Conservation (phyloP, 2,888 invertebrate species). For the Beris chalybata region DNA sequence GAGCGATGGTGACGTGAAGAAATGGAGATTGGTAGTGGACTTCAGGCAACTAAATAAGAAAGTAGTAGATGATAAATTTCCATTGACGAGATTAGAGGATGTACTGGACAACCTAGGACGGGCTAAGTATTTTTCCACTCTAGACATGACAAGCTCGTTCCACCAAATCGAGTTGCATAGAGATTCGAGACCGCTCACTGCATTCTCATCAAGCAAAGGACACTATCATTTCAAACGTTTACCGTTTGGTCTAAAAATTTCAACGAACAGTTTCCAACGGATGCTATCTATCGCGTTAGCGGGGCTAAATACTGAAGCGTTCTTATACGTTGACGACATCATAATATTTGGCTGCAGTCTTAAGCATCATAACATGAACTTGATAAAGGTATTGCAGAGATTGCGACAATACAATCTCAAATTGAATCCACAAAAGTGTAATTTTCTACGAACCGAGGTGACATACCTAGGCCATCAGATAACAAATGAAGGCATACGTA, state of each 20-base stretch:
- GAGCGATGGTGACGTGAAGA: slow-evolving; percentile 14
- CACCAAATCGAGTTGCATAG: slow-evolving; percentile 33
- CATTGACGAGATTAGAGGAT: slow-evolving; percentile 31
- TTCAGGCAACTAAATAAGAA: slow-evolving; percentile 30
- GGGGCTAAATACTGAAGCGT: slow-evolving; percentile 36
- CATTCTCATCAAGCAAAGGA: slow-evolving; percentile 36
- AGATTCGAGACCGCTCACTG: slow-evolving; percentile 35
- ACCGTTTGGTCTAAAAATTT: too few relatives aligned
- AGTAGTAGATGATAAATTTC: slow-evolving; percentile 31
- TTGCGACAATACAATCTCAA: slow-evolving; percentile 36
- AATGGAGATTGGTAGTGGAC: slow-evolving; percentile 4
- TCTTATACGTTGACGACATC: slow-evolving; percentile 41
- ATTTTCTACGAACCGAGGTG: slow-evolving; percentile 39
- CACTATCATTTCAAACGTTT: slow-evolving; percentile 37
- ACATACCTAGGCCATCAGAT: slow-evolving; percentile 40
- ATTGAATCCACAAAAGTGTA: slow-evolving; percentile 36
- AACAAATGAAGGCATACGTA: slow-evolving; percentile 39
- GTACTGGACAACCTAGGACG: slow-evolving; percentile 34
- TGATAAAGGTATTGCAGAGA: slow-evolving; percentile 31
- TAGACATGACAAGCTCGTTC: slow-evolving; percentile 37
- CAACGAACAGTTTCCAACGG: slow-evolving; percentile 35
- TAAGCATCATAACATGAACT: slow-evolving; percentile 36
- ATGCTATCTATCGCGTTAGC: slow-evolving; percentile 39
- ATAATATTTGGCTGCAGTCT: slow-evolving; percentile 39
- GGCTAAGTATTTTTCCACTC: slow-evolving; percentile 37